Evolutionary conservation across 2,113 vertebrate genomes (phyloP).

Genomic region (Geococcyx californianus): DNA sequence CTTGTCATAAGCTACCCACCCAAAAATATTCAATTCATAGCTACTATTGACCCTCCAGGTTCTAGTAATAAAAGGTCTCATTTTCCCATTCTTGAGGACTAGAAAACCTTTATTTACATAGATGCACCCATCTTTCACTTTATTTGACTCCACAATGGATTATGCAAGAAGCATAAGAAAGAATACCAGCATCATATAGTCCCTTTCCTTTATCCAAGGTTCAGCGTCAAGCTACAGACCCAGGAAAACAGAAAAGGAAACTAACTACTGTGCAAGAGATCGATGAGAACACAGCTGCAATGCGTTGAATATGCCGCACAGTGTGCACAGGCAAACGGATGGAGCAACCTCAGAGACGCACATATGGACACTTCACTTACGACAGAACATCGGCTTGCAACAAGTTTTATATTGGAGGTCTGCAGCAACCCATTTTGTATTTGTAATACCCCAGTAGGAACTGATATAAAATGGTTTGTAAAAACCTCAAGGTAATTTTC

Average conservation of each 20-base stretch:
- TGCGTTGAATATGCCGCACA: not conserved
- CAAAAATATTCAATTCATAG: not conserved
- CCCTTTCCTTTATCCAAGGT: conserved; percentile 28
- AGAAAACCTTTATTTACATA: not conserved
- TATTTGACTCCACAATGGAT: not conserved
- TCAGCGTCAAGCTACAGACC: conserved; percentile 25
- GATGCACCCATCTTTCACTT: not conserved
- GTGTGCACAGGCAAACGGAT: not conserved
- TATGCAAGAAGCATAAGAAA: not conserved
- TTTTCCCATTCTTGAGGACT: not conserved
- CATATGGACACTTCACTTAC: conserved; percentile 13
- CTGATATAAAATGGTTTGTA: not conserved
- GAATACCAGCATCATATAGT: not conserved
- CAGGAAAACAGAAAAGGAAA: conserved; percentile 41
- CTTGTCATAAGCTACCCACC: conserved; percentile 42
- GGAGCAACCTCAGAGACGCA: not conserved
- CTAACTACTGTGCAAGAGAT: conserved; percentile 1
- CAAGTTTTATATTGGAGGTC: not conserved
- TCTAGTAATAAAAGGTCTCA: not conserved
- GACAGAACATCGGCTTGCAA: not conserved
- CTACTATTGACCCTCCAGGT: conserved; percentile 38
- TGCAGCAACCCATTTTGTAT: not conserved
- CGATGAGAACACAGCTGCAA: conserved; percentile 13
- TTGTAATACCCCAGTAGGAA: not conserved
- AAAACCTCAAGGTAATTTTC: not conserved